These are phyloP conservation scores for Cheirogaleus medius DNA, from an alignment of 2,113 vertebrate species.

Conservation along the genomic window DNA sequence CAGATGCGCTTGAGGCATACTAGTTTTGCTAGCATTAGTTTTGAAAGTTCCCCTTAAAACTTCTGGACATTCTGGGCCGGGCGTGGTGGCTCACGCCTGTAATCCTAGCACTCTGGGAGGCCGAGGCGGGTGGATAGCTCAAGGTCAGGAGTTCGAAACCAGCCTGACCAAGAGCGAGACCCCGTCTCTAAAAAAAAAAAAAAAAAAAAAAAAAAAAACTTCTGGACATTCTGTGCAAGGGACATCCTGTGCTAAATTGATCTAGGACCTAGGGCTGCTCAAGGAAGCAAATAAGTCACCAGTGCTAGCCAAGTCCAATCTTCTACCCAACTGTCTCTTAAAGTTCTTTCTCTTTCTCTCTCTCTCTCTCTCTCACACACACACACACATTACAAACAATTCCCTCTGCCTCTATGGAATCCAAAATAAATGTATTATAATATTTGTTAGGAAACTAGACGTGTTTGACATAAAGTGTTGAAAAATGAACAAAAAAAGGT, in stretches of 20 bases:
- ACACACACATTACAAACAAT: neutral
- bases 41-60: conserved; percentile 2
- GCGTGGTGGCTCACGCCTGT: too few species aligned
- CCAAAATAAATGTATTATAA: conserved; percentile 28
- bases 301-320: neutral
- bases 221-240: conserved; percentile 5
- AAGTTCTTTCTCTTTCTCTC: neutral
- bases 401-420: neutral
- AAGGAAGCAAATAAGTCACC: neutral
- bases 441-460: neutral
- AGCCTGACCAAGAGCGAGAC: too few species aligned
- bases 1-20: neutral
- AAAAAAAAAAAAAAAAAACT: too few species aligned
- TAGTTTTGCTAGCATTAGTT: too few species aligned
- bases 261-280: neutral
- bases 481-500: conserved; percentile 15
- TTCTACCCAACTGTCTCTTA: neutral
- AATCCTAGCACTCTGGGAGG: too few species aligned
- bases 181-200: too few species aligned
- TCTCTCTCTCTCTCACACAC: too few species aligned
- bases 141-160: too few species aligned
- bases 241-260: neutral
- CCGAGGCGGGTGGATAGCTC: too few species aligned
- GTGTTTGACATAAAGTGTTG: neutral
- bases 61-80: conserved; percentile 17